Evolutionary conservation across 2,797 vertebrate species (phyloP).

Genomic region (Coilia nasus): DNA sequence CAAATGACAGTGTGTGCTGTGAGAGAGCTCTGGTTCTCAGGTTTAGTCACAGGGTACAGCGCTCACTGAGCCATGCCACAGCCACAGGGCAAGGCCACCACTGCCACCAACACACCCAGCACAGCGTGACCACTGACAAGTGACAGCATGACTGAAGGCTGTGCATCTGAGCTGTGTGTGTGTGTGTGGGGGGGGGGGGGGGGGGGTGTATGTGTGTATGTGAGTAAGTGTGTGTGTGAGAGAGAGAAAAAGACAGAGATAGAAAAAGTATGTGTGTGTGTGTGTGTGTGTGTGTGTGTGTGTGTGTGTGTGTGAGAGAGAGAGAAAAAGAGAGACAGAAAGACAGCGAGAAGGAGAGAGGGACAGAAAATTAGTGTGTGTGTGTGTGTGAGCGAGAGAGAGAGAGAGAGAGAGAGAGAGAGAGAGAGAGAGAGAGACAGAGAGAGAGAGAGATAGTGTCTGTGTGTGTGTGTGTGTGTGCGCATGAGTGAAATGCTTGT

Average conservation of each 20-base stretch:
- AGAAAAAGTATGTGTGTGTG: slow-evolving; percentile 17
- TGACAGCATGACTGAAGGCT: slow-evolving; percentile 19
- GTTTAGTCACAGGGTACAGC: not conserved
- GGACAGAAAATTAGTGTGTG: not conserved
- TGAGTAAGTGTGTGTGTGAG: not conserved
- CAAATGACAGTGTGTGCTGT: not conserved
- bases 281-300: slow-evolving; percentile 15
- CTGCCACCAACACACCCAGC: not conserved
- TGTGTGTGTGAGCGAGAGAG: not conserved
- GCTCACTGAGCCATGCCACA: not conserved
- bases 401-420: not conserved
- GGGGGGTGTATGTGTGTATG: slow-evolving; percentile 4
- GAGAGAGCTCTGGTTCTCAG: not conserved
- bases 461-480: slow-evolving; percentile 15
- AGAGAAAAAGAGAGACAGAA: not conserved
- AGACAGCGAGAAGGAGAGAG: not conserved
- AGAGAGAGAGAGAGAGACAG: not conserved
- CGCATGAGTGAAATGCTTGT: not conserved
- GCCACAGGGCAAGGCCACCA: not conserved
- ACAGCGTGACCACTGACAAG: not conserved
- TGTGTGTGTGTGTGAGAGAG: slow-evolving; percentile 23
- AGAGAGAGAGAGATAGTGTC: not conserved
- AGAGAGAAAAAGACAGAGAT: not conserved
- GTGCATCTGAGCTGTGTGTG: not conserved
- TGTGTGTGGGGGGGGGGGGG: not conserved